Evolutionary conservation across 2,797 vertebrate genomes (phyloP).

Genomic region (Macroramphosus scolopax): DNA sequence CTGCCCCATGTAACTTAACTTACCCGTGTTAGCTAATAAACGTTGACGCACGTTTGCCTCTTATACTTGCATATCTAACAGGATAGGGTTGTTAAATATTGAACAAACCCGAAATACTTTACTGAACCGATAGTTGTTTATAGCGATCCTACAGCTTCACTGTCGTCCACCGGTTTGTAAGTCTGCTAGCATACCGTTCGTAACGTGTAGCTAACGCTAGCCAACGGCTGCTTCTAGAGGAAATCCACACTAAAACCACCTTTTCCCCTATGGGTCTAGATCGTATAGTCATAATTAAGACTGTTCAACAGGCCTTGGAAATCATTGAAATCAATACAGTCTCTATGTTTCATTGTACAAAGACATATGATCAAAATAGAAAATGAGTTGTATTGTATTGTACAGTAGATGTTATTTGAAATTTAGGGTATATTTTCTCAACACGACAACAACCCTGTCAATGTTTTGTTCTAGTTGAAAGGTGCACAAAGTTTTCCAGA

Average conservation of each 20-base stretch:
- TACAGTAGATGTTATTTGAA: background rate
- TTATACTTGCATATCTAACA: rapidly evolving
- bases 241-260: constrained; percentile 8
- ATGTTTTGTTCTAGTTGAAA: background rate
- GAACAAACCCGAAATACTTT: rapidly evolving
- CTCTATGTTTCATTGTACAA: background rate
- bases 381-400: background rate
- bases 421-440: constrained; percentile 1
- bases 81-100: rapidly evolving
- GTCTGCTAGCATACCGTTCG: constrained; percentile 22
- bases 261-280: rapidly evolving
- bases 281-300: background rate
- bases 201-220: constrained; percentile 26
- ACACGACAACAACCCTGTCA: background rate
- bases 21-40: constrained; percentile 16
- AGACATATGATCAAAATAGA: background rate
- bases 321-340: no score
- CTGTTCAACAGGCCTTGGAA: no score
- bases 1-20: background rate
- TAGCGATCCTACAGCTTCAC: background rate
- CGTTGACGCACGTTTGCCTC: no score
- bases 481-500: background rate
- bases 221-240: background rate
- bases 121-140: background rate
- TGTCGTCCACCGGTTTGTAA: background rate